Percentiles rank a stretch among this genome's conserved stretches.
Conservation (phyloP, 1,140 invertebrate genomes). For the Parapsyche elsis region DNA sequence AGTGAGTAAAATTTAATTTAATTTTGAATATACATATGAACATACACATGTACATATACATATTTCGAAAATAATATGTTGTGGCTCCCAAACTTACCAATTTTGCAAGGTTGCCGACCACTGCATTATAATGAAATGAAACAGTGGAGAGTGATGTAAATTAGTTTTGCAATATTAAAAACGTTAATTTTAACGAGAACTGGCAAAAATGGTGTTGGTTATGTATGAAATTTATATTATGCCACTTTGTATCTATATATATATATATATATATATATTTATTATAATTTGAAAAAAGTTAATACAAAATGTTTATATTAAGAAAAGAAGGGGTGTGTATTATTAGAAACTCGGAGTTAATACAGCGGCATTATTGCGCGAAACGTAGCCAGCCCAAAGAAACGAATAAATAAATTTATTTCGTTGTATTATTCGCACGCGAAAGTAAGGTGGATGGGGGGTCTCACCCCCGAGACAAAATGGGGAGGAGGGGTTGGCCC, state of each 20-base stretch:
- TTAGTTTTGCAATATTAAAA: too few relatives aligned
- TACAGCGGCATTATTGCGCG: background rate
- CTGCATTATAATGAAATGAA: too few relatives aligned
- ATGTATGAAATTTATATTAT: too few relatives aligned
- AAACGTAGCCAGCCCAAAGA: slow-evolving; percentile 1
- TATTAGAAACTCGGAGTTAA: background rate
- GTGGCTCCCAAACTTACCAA: too few relatives aligned
- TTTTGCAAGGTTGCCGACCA: too few relatives aligned
- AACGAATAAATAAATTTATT: slow-evolving; percentile 26
- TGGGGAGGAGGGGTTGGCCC: background rate
- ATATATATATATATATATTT: background rate
- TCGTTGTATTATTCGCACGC: slow-evolving; percentile 23
- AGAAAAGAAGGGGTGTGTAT: background rate
- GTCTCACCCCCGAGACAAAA: background rate
- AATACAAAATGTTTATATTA: background rate
- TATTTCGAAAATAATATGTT: too few relatives aligned
- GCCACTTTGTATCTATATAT: background rate
- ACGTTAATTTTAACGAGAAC: too few relatives aligned
- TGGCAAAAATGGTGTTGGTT: too few relatives aligned
- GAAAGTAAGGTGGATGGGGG: background rate
- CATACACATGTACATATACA: too few relatives aligned
- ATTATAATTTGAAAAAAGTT: background rate
- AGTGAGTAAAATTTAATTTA: too few relatives aligned
- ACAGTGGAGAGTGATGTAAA: too few relatives aligned
- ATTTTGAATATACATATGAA: too few relatives aligned